Conservation (phyloP, 2,113 vertebrate species). For the Xiphophorus maculatus region DNA sequence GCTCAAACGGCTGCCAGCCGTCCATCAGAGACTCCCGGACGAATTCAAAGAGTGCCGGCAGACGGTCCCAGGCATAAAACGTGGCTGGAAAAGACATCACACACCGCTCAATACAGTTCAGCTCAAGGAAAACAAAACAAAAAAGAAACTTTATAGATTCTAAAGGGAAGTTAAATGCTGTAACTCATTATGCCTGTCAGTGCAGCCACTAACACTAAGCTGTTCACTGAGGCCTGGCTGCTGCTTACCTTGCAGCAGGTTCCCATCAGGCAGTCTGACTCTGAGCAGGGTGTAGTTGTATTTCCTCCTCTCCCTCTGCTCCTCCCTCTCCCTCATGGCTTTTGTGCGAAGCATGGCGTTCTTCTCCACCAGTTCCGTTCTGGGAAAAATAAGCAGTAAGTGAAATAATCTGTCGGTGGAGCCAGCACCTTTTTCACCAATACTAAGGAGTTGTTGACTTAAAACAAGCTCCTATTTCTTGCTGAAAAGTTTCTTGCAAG, state of each 20-base stretch:
- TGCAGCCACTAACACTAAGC: background rate
- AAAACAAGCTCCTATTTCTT: too few relatives aligned
- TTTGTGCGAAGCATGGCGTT: constrained; percentile 89
- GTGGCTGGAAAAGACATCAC: constrained; percentile 80
- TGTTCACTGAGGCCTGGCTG: background rate
- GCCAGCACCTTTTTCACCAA: background rate
- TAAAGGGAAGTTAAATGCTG: too few relatives aligned
- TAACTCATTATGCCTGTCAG: background rate
- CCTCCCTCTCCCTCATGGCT: constrained; percentile 93
- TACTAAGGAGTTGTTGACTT: too few relatives aligned
- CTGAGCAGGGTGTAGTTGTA: constrained; percentile 92
- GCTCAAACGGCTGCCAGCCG: constrained; percentile 94
- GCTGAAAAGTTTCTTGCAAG: too few relatives aligned
- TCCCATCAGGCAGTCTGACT: constrained; percentile 87
- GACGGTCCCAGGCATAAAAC: constrained; percentile 88
- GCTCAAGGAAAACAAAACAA: too few relatives aligned
- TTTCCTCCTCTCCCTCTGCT: constrained; percentile 88
- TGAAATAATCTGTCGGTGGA: too few relatives aligned
- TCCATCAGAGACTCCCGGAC: constrained; percentile 86
- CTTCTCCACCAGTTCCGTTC: constrained; percentile 87
- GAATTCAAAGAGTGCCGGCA: constrained; percentile 84
- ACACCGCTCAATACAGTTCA: background rate
- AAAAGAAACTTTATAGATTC: too few relatives aligned
- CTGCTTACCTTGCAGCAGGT: constrained; percentile 87
- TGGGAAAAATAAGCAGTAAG: constrained; percentile 45